Base-by-base conservation (phyloP, 2,113 vertebrate genomes). In the Hemiscyllium ocellatum region DNA sequence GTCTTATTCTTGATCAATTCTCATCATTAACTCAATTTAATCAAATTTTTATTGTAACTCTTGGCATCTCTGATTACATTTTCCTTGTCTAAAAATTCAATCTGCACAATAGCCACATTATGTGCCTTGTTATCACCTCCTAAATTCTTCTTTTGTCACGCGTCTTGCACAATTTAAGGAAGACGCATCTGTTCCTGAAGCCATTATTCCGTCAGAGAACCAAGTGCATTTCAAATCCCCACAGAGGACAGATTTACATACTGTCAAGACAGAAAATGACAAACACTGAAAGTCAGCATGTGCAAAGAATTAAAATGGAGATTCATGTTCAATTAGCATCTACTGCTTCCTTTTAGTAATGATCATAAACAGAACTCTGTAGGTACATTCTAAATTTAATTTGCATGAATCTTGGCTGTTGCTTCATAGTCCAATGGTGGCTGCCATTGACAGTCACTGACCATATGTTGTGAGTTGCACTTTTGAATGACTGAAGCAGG, bases 211-310 rank as follows among this genome's bases (percentile, higher is more conserved):
- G 91, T 37, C 37, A 66, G 91, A 70, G 22, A 69, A 94, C 66
- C 91, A 70, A 94, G 20, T 94, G 66, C 91, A 70, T 94, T 94
- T 94, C 66, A 94, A 94, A 94, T 94, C 65, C 91, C 91, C 65
- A 94, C 61, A 70, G 91, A 94, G 91, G 65, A 70, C 22, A 26
- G 69, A 94, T 94, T 94, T 94, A n/a, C 91, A 94, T 94, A 47
- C 37, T 94, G 65, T 94, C 91, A 94, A 94, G 91, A 70, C 37
- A 94, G 91, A 69, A 42, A 47, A n/a, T 94, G 91, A 69, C 61
- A 94, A 94, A 94, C 66, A 94, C 37, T 68, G 65, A 69, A 37
- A 47, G 91, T 94, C 65, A 42, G 66, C 91, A 69, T 94, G 91
- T 94, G 91, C 65, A 70, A 94, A 69, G 37, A 94, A 69, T 94